Conservation (phyloP, 2,113 vertebrate genomes). For the Psophia crepitans region DNA sequence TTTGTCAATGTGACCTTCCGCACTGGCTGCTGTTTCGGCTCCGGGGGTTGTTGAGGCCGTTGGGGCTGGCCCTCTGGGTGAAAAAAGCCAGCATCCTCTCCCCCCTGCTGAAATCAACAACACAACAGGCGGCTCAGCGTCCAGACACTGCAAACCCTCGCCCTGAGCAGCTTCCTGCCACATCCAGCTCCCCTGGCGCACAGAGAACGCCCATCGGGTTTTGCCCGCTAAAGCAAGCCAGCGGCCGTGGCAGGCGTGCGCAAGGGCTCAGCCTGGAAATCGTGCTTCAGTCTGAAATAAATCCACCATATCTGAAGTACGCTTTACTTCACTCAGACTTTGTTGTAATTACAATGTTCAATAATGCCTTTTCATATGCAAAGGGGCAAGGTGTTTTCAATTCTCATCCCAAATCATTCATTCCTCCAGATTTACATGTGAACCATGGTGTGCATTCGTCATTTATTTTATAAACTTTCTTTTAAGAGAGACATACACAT, state of each 20-base stretch:
- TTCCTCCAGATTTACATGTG: not conserved
- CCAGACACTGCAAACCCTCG: not conserved
- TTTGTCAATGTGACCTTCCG: slow-evolving; percentile 90
- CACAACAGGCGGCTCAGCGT: slow-evolving; percentile 59
- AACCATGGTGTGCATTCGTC: not conserved
- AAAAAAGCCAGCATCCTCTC: slow-evolving; percentile 76
- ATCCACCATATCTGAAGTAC: not conserved
- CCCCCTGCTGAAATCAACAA: slow-evolving; percentile 80
- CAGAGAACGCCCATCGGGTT: not conserved
- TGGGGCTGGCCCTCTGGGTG: slow-evolving; percentile 74
- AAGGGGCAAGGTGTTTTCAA: not conserved
- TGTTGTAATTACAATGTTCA: not conserved
- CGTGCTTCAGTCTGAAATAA: not conserved
- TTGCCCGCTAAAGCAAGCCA: not conserved
- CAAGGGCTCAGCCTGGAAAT: not conserved
- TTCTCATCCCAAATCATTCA: not conserved
- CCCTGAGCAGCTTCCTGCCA: not conserved
- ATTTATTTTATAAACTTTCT: not conserved
- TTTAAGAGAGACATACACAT: not conserved
- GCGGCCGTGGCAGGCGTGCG: rapidly evolving
- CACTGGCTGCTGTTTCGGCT: slow-evolving; percentile 78
- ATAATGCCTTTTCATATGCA: not conserved
- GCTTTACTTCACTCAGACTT: not conserved
- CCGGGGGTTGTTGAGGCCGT: slow-evolving; percentile 70
- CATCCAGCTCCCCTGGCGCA: not conserved